Conservation (phyloP, 2,888 invertebrate species). For the Drosophila mulleri region DNA sequence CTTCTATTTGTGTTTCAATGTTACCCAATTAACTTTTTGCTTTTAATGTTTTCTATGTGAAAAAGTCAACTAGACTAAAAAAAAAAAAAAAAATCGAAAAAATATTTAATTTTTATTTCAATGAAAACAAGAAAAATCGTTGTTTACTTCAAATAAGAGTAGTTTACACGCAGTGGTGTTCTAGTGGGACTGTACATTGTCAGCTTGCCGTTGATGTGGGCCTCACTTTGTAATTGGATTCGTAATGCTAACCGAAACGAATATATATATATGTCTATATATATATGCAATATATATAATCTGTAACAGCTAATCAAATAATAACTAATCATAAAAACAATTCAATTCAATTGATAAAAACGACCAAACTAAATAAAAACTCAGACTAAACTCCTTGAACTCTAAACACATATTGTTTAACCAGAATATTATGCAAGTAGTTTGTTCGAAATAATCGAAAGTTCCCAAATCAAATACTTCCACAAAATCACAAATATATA, state of each 20-base stretch:
- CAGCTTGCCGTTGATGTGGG: conserved; percentile 90
- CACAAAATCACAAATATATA: conserved; percentile 22
- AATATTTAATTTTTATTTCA: conserved; percentile 24
- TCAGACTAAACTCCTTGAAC: conserved; percentile 69
- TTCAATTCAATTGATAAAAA: conserved; percentile 18
- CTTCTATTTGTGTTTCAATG: conserved; percentile 61
- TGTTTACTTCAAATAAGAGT: conserved; percentile 85
- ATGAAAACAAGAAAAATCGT: conserved; percentile 56
- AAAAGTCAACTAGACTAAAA: conserved; percentile 45
- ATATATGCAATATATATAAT: conserved; percentile 32
- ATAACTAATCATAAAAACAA: conserved; percentile 38
- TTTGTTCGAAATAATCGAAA: conserved; percentile 77
- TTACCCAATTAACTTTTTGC: conserved; percentile 59
- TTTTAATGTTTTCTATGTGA: conserved; percentile 61
- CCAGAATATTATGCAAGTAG: conserved; percentile 84
- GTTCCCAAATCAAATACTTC: conserved; percentile 20
- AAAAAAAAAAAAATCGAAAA: conserved; percentile 32
- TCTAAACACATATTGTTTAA: conserved; percentile 79
- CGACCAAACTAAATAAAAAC: conserved; percentile 59
- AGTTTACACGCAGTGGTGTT: conserved; percentile 85
- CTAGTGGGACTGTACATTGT: conserved; percentile 86
- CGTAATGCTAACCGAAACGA: conserved; percentile 73
- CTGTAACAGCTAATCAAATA: conserved; percentile 54
- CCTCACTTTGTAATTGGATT: conserved; percentile 85
- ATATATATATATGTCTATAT: conserved; percentile 16